phyloP scores from a whole-genome alignment of 2,113 vertebrate species.

The Tragelaphus buxtoni region DNA sequence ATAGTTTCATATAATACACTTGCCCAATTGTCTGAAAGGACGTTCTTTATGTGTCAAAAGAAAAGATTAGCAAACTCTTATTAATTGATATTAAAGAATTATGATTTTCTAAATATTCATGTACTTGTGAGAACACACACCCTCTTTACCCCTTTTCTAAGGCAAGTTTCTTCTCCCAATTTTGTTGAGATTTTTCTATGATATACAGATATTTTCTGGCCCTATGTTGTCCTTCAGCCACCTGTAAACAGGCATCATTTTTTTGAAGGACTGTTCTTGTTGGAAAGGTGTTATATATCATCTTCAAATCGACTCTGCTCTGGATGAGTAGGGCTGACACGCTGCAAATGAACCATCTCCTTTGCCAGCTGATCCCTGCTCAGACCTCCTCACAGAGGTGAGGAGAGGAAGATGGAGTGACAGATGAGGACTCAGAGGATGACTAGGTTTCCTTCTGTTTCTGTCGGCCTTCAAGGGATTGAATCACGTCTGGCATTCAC shows the following conservation, averaged over 20 bases:
- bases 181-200: not conserved
- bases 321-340: not conserved
- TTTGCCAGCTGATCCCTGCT: not conserved
- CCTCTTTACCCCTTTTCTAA: not conserved
- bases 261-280: not conserved
- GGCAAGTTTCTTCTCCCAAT: not conserved
- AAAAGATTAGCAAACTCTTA: not conserved
- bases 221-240: no score
- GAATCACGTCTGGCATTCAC: not conserved
- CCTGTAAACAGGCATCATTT: not conserved
- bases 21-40: not conserved
- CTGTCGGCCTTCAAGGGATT: not conserved
- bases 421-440: no score
- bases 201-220: not conserved
- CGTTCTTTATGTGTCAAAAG: not conserved
- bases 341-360: not conserved
- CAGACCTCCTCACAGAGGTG: not conserved
- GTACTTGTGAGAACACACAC: not conserved
- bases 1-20: not conserved
- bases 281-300: not conserved
- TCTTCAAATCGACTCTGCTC: not conserved
- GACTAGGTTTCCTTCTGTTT: not conserved
- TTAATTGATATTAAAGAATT: not conserved
- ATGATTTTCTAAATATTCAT: not conserved
- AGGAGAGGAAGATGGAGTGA: fast-evolving